These are phyloP conservation scores for Patella vulgata DNA, from an alignment of 1,140 invertebrate species.

Conservation along the genomic window DNA sequence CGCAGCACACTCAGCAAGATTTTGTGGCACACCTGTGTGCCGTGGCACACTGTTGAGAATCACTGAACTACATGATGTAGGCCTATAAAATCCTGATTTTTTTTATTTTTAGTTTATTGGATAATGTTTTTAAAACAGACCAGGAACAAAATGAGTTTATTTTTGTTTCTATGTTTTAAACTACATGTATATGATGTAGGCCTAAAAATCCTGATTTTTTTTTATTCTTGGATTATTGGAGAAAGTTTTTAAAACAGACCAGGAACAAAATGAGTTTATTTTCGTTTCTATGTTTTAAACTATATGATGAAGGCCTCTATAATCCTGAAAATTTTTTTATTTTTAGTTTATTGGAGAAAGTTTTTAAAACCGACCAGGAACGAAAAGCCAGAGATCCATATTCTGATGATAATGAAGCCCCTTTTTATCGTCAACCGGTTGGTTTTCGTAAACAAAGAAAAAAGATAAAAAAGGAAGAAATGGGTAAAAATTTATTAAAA, in stretches of 20 bases:
- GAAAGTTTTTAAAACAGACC: conserved; percentile 27
- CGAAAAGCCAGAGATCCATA: conserved; percentile 53
- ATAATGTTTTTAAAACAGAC: conserved; percentile 30
- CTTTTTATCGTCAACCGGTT: conserved; percentile 63
- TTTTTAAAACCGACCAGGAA: conserved; percentile 23
- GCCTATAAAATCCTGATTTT: too few species aligned
- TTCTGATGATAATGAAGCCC: conserved; percentile 58
- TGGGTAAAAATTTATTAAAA: conserved; percentile 45
- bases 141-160: conserved; percentile 28
- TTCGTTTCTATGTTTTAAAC: too few species aligned
- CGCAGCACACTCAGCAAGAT: too few species aligned
- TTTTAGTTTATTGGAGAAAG: conserved; percentile 39
- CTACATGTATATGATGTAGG: too few species aligned
- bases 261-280: too few species aligned
- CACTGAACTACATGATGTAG: too few species aligned
- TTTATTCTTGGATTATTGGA: conserved; percentile 36
- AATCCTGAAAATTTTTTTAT: too few species aligned
- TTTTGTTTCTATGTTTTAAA: too few species aligned
- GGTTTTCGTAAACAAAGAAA: conserved; percentile 54
- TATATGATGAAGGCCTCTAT: too few species aligned
- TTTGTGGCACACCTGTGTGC: too few species aligned
- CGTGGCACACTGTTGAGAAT: too few species aligned
- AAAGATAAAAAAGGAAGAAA: conserved; percentile 51
- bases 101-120: conserved; percentile 35
- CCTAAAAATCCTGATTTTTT: too few species aligned